These are phyloP conservation scores for Drosophila mercatorum DNA, from an alignment of 2,888 invertebrate species.

Conservation along the genomic window DNA sequence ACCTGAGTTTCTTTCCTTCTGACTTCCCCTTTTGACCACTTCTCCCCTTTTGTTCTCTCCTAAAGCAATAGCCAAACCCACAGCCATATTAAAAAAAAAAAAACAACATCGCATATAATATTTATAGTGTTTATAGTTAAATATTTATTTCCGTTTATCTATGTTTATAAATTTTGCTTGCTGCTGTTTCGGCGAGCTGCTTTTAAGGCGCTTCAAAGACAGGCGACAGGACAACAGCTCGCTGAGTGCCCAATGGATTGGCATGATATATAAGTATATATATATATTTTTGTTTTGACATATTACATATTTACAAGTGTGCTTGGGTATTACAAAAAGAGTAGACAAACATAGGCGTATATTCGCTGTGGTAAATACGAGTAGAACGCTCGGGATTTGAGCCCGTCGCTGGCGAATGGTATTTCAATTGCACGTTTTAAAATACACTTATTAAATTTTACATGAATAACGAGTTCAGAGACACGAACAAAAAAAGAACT, in stretches of 20 bases:
- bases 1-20: no score
- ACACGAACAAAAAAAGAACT: not conserved
- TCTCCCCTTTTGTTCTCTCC: no score
- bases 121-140: not conserved
- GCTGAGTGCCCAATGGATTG: constrained; percentile 15
- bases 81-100: not conserved
- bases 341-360: not conserved
- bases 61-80: no score
- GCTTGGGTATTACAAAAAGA: constrained; percentile 21
- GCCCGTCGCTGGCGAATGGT: constrained; percentile 1
- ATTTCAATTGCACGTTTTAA: constrained; percentile 49
- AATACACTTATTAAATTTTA: constrained; percentile 24
- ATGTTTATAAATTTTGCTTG: constrained; percentile 14
- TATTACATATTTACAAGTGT: constrained; percentile 68
- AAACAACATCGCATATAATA: not conserved
- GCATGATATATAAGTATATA: not conserved
- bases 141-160: constrained; percentile 8
- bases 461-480: constrained; percentile 15
- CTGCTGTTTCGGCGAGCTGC: constrained; percentile 31
- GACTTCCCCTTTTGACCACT: no score
- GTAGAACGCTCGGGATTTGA: constrained; percentile 23
- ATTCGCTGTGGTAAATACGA: constrained; percentile 14
- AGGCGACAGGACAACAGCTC: constrained; percentile 2
- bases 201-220: constrained; percentile 42
- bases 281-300: constrained; percentile 27